Evolutionary conservation across 2,888 invertebrate genomes (phyloP), one percentile per base, ranked within the genome.

Genomic region (Archips xylosteana): DNA sequence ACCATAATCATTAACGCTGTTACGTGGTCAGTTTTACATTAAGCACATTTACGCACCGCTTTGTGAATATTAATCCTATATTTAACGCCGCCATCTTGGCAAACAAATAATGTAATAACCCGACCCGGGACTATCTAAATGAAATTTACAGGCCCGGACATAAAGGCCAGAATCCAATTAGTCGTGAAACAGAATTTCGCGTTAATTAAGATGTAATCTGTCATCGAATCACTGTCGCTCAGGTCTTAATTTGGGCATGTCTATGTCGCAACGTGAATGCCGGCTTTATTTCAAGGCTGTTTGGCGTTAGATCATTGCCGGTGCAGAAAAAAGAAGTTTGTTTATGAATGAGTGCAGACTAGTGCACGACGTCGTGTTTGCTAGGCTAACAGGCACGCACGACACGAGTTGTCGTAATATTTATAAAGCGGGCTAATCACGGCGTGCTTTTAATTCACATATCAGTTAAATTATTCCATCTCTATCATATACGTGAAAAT

Each of bases 271-370:
- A 74, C 70, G 60, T 54, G 65, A 74, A 66, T 74, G 47, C 13
- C 47, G 59, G 73, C 64, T 70, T 73, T 76, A 76, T 62, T 70
- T 75, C 78, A 78, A 81, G 81, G 81, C 75, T 78, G 77, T 71
- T 68, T 59, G 68, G 60, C 61, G 54, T 64, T 65, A 74, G 76
- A 79, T 71, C 78, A 75, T 80, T 71, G 78, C 77, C 77, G 75
- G 72, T 77, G 78, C 78, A 75, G 75, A 82, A 83, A 83, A 83
- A 45, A 82, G 76, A 75, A 75, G 76, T 80, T 80, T 80, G 82
- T 83, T 80, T 80, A 83, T 83, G 85, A 85, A 84, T 84, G 83
- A 79, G 77, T 76, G 72, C 60, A 79, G 83, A 85, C 85, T 78
- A 80, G 77, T 71, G 68, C 72, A 69, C 78, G 70, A 67, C 65